Base-by-base conservation (phyloP, 2,888 invertebrate genomes). In the Ectemnius continuus region DNA sequence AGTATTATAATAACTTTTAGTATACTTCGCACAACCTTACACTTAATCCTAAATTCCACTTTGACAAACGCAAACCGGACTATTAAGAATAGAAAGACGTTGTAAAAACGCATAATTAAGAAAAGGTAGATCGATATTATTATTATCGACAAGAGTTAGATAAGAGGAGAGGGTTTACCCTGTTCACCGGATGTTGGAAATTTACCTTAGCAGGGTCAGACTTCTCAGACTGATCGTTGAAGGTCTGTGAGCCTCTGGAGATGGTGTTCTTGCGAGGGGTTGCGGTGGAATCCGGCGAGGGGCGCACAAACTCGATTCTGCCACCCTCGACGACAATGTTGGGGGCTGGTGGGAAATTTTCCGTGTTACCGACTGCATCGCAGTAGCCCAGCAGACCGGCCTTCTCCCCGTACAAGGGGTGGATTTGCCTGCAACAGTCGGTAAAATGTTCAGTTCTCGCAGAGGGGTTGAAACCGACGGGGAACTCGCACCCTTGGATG, bases 241-340 rank as follows among this genome's bases (percentile, higher is more conserved):
- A 88, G 0, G 89, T 89, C 77, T 89, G 89, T 11, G 89, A 89
- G 46, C 81, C 87, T 61, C 88, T 77, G 18, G 89, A 89, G 47
- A 86, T 84, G 14, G 88, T 88, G 70, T 87, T 88, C 58, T 84
- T 84, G 2, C 87, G 84, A 4, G 79, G 67, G 61, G 82, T 79
- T 16, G 87, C 82, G 67, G 86, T 86, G 88, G 88, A 87, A 88
- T 91, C 91, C 80, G 89, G 87, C 81, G 91, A 90, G 68, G 91
- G 90, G 84, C 91, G 91, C 64, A 92, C 90, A 84, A 92, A 92
- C 87, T 92, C 92, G 76, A 92, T 92, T 78, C 92, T 88, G 14
- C 92, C 92, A 78, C 91, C 92, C 87, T 92, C 92, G 66, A 92
- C 92, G 75, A 92, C 91, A 82, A 92, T 91, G 82, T 92, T 92